Evolutionary conservation across 2,797 vertebrate genomes (phyloP).

Genomic region (Argya squamiceps): DNA sequence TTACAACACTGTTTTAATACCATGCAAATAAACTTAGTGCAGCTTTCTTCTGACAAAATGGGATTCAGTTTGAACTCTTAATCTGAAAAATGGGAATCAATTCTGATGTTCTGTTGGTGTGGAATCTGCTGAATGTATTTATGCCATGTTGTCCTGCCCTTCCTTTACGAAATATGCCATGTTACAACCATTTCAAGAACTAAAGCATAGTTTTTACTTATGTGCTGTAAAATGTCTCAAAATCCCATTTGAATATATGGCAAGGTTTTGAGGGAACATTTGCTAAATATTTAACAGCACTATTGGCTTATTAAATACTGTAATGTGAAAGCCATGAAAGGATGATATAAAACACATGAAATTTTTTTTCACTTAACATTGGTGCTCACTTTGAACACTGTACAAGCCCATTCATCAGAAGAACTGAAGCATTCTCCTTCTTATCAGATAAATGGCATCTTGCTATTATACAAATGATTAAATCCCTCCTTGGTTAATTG

Average conservation of each 20-base stretch:
- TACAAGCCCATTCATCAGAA: constrained; percentile 63
- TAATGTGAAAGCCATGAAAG: constrained; percentile 25
- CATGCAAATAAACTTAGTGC: constrained; percentile 34
- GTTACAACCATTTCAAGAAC: constrained; percentile 29
- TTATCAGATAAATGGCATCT: constrained; percentile 68
- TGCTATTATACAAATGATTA: constrained; percentile 68
- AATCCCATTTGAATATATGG: constrained; percentile 61
- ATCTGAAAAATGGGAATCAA: constrained; percentile 25
- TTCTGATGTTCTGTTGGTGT: background rate
- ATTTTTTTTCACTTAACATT: constrained; percentile 49
- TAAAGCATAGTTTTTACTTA: constrained; percentile 54
- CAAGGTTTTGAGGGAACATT: constrained; percentile 56
- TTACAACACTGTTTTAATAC: background rate
- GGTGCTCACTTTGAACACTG: constrained; percentile 53
- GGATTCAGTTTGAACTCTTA: constrained; percentile 23
- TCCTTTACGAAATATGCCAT: constrained; percentile 40
- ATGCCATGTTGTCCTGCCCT: background rate
- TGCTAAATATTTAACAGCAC: constrained; percentile 71
- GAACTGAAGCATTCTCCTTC: constrained; percentile 61
- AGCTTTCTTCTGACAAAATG: constrained; percentile 27
- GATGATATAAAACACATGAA: constrained; percentile 36
- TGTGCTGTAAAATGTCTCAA: constrained; percentile 60
- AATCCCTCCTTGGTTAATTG: constrained; percentile 65
- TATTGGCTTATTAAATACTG: constrained; percentile 65
- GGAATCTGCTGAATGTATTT: constrained; percentile 37